A percentile compares a stretch with the other conserved stretches of the same genome.
Evolutionary conservation across 2,888 invertebrate genomes (phyloP).

Genomic region (Drosophila birchii): DNA sequence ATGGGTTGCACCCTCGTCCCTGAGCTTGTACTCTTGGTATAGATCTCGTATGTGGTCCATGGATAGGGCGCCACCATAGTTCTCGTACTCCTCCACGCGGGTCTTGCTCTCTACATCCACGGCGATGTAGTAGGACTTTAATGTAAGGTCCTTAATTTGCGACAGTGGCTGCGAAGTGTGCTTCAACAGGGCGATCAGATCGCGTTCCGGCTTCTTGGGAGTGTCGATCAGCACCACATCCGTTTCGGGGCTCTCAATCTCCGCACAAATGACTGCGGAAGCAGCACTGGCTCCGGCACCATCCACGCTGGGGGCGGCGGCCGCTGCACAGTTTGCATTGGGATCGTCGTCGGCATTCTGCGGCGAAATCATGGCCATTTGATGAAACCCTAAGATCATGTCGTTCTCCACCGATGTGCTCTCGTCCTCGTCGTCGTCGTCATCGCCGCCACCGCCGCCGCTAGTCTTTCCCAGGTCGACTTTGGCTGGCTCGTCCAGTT

Average conservation of each 20-base stretch:
- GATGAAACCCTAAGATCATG: constrained; percentile 86
- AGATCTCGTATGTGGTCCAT: constrained; percentile 88
- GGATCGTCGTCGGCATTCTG: constrained; percentile 85
- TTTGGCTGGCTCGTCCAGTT: constrained; percentile 44
- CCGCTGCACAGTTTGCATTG: constrained; percentile 85
- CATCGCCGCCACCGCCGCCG: constrained; percentile 66
- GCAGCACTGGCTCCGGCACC: constrained; percentile 65
- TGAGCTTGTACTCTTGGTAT: constrained; percentile 87
- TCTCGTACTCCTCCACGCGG: constrained; percentile 80
- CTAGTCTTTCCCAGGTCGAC: constrained; percentile 27
- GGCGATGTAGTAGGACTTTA: constrained; percentile 86
- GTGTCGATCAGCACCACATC: constrained; percentile 91
- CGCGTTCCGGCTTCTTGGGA: constrained; percentile 89
- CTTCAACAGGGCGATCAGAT: constrained; percentile 89
- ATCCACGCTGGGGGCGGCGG: constrained; percentile 59
- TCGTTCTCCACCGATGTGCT: constrained; percentile 87
- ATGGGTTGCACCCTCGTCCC: constrained; percentile 83
- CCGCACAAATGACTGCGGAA: constrained; percentile 88
- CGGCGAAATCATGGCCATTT: constrained; percentile 85
- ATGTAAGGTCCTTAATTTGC: constrained; percentile 84
- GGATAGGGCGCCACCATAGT: constrained; percentile 78
- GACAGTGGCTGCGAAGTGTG: constrained; percentile 84
- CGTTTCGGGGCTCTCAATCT: constrained; percentile 93
- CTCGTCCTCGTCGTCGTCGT: constrained; percentile 87
- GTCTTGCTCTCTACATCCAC: constrained; percentile 87